A percentile compares a stretch with the other conserved stretches of the same genome.
Evolutionary conservation across 2,797 vertebrate species (phyloP).

Genomic region (Gallinago stenura): DNA sequence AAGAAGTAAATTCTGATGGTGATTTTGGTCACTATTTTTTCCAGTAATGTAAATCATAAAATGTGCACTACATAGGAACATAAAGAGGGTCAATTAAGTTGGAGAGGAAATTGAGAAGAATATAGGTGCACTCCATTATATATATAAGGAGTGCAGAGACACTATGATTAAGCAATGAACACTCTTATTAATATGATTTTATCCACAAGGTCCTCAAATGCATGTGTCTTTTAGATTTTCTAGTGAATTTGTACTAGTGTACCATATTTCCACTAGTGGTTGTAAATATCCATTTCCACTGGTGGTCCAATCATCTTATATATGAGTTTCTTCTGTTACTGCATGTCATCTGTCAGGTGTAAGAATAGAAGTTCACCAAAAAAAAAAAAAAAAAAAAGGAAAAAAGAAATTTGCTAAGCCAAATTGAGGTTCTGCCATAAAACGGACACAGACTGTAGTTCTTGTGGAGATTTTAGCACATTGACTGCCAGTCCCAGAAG

Average conservation of each 20-base stretch:
- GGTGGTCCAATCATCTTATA: background rate
- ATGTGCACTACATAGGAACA: background rate
- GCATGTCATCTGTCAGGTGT: background rate
- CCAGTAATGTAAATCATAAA: background rate
- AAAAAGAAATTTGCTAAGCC: background rate
- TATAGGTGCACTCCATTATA: background rate
- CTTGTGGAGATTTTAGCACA: background rate
- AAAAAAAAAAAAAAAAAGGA: background rate
- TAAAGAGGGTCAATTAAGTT: background rate
- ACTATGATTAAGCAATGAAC: background rate
- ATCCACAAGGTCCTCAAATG: rapidly evolving
- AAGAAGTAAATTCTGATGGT: background rate
- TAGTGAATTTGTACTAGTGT: background rate
- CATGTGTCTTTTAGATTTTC: background rate
- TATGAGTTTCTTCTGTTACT: background rate
- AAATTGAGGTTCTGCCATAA: background rate
- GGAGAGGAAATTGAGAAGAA: background rate
- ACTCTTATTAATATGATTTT: background rate
- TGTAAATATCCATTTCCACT: no score
- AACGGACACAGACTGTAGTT: background rate
- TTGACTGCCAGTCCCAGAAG: background rate
- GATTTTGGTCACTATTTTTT: background rate
- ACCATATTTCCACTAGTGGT: background rate
- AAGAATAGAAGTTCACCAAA: background rate
- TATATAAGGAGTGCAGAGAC: background rate